Percentiles rank a stretch among this genome's conserved stretches.
These are phyloP conservation scores for Tachuris rubrigastra DNA, from an alignment of 2,113 vertebrate species.

Conservation along the genomic window DNA sequence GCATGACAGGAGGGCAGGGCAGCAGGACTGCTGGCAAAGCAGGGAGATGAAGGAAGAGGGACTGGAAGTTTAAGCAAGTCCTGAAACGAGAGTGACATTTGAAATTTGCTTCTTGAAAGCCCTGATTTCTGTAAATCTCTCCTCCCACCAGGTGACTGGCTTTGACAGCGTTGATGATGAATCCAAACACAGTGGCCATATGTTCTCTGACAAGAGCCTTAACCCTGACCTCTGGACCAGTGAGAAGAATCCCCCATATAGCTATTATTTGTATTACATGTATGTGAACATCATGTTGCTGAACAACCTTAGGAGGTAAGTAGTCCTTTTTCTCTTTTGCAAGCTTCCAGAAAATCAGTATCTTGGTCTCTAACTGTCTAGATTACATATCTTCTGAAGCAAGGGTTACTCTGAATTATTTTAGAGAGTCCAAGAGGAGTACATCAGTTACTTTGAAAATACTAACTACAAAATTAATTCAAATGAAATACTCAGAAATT, in stretches of 20 bases:
- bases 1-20: neutral
- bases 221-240: slow-evolving; percentile 89
- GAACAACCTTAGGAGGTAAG: slow-evolving; percentile 95
- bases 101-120: neutral
- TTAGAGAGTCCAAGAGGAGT: neutral
- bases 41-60: neutral
- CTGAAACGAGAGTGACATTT: neutral
- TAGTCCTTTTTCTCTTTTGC: neutral
- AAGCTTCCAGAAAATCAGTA: neutral
- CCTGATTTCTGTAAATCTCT: neutral
- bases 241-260: slow-evolving; percentile 94
- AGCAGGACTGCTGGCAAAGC: neutral
- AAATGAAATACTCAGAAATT: neutral
- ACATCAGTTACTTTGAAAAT: neutral
- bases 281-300: slow-evolving; percentile 98
- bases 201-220: slow-evolving; percentile 95
- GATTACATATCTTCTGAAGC: neutral
- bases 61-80: neutral
- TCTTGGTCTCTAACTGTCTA: neutral
- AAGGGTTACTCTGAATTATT: neutral
- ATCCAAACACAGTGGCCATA: slow-evolving; percentile 96
- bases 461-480: neutral
- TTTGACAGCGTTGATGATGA: slow-evolving; percentile 99
- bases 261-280: slow-evolving; percentile 98
- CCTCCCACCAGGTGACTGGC: slow-evolving; percentile 85